Conservation (phyloP, 2,797 vertebrate species). For the Urosaurus nigricauda region DNA sequence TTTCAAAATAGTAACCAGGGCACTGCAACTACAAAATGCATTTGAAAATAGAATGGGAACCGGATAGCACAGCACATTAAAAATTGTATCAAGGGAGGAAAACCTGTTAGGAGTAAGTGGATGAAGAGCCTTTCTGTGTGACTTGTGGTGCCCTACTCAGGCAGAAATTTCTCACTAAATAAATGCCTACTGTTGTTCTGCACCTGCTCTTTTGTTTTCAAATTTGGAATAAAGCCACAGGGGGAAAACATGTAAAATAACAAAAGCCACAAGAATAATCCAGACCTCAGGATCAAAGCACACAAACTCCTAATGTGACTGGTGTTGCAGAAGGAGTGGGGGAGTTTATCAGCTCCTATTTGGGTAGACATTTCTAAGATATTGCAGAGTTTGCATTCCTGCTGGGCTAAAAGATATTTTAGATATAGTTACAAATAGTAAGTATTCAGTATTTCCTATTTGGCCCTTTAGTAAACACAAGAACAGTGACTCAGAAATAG, state of each 20-base stretch:
- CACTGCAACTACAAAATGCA: neutral
- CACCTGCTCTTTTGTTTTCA: neutral
- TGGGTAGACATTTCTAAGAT: neutral
- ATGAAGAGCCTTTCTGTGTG: neutral
- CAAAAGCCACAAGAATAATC: constrained; percentile 15
- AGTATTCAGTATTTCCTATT: constrained; percentile 22
- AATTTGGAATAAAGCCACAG: neutral
- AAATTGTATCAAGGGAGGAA: no score
- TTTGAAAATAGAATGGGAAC: neutral
- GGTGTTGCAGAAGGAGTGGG: neutral
- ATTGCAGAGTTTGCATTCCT: constrained; percentile 12
- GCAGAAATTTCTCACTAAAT: neutral
- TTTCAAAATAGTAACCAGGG: neutral
- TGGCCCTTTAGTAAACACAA: constrained; percentile 26
- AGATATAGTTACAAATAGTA: constrained; percentile 39
- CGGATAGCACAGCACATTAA: neutral
- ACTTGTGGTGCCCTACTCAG: neutral
- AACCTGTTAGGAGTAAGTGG: neutral
- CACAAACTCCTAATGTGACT: neutral
- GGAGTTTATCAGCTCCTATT: constrained; percentile 28
- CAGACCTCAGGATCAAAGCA: constrained; percentile 10
- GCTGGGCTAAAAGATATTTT: constrained; percentile 27
- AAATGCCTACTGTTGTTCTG: no score
- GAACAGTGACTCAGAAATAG: constrained; percentile 26
- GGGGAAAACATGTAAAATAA: neutral